Evolutionary conservation across 2,113 vertebrate species (phyloP).

Genomic region (Typhlomys cinereus): DNA sequence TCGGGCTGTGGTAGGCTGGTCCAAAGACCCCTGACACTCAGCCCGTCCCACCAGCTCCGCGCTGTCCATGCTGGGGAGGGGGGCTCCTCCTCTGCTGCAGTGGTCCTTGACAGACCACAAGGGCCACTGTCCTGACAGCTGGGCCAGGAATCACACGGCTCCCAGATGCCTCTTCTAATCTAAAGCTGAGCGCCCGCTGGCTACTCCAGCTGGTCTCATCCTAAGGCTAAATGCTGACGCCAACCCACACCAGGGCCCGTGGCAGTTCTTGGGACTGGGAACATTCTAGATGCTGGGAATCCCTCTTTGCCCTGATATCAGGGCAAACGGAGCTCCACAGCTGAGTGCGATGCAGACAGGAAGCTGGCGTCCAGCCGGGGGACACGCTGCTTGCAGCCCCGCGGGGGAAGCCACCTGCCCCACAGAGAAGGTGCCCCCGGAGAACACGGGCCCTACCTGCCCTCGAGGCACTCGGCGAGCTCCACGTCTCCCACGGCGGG

Average conservation of each 20-base stretch:
- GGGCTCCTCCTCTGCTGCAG: neutral
- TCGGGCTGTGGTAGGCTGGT: neutral
- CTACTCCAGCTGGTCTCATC: neutral
- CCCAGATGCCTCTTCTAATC: neutral
- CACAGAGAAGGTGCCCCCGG: neutral
- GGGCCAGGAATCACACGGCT: neutral
- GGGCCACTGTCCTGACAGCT: accelerated
- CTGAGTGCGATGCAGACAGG: no score
- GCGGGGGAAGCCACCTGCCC: neutral
- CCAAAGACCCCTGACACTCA: neutral
- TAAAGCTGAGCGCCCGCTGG: neutral
- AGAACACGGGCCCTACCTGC: slow-evolving; percentile 29
- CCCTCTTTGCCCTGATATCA: neutral
- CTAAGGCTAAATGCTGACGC: neutral
- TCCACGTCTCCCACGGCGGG: neutral
- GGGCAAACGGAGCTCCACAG: no score
- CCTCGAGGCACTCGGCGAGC: neutral
- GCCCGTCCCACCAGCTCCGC: neutral
- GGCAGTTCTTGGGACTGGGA: neutral
- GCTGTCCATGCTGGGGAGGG: neutral
- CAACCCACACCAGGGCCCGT: neutral
- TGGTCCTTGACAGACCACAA: accelerated
- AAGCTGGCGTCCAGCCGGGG: neutral
- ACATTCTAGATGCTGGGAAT: accelerated
- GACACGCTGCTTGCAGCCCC: neutral